Percentiles rank a stretch among this genome's conserved stretches.
These are phyloP conservation scores for Hippocampus mohnikei DNA, from an alignment of 2,113 vertebrate genomes.

Conservation along the genomic window DNA sequence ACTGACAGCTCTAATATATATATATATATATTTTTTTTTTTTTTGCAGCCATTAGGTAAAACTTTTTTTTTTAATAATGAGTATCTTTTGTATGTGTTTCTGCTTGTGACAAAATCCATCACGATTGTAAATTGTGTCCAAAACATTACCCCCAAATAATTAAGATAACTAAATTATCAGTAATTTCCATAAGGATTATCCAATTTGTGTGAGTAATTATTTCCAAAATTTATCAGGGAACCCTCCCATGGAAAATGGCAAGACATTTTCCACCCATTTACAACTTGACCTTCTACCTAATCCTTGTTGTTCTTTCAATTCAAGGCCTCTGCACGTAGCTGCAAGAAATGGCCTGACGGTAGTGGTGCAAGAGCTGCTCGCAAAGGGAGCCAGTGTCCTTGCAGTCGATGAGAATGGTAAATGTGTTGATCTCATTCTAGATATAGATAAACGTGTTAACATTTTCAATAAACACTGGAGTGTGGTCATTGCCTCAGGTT, in stretches of 20 bases:
- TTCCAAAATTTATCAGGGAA: neutral
- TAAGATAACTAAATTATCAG: neutral
- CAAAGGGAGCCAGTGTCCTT: conserved; percentile 96
- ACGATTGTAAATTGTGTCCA: neutral
- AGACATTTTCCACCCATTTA: neutral
- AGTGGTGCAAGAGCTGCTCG: conserved; percentile 95
- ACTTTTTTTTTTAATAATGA: neutral
- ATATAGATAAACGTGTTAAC: neutral
- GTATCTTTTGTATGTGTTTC: no score
- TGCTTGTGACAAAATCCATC: no score
- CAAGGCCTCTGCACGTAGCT: conserved; percentile 93
- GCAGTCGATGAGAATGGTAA: conserved; percentile 98
- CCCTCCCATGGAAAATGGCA: neutral
- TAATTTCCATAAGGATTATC: neutral
- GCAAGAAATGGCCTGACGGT: conserved; percentile 94
- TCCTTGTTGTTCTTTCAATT: conserved; percentile 17
- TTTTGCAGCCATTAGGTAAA: neutral
- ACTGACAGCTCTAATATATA: no score
- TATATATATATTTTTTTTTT: no score
- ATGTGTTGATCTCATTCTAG: neutral
- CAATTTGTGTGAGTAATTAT: neutral
- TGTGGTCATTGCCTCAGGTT: conserved; percentile 72
- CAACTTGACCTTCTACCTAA: neutral
- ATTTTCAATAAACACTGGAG: neutral
- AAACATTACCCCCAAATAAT: neutral